A percentile compares a stretch with the other conserved stretches of the same genome.
Evolutionary conservation across 2,888 invertebrate genomes (phyloP).

Genomic region (Lepidochrysops patricia): DNA sequence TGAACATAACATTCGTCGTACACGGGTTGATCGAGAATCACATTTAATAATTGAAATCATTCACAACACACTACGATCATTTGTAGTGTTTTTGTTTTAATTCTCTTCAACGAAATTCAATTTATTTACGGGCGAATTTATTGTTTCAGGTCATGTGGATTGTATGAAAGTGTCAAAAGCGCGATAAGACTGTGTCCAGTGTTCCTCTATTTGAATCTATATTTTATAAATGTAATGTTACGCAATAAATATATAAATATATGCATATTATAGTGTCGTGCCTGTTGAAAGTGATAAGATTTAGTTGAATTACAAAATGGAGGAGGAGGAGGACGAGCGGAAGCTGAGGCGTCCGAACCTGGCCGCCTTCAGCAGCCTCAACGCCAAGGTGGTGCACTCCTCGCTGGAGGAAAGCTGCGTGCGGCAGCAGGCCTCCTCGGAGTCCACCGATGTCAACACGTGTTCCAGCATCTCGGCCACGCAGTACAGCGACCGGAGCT

Average conservation of each 20-base stretch:
- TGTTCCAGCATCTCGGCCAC: conserved; percentile 59
- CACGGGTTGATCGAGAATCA: not conserved
- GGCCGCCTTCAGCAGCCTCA: conserved; percentile 51
- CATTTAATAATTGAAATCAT: not conserved
- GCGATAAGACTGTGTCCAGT: conserved; percentile 73
- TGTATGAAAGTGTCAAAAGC: conserved; percentile 59
- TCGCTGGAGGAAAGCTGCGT: conserved; percentile 53
- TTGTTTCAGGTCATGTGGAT: conserved; percentile 64
- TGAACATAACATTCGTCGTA: not conserved
- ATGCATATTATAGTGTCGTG: conserved; percentile 57
- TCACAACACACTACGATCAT: not conserved
- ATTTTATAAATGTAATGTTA: conserved; percentile 30
- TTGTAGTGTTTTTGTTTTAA: not conserved
- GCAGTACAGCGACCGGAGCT: conserved; percentile 64
- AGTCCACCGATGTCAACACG: conserved; percentile 72
- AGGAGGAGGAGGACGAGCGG: conserved; percentile 64
- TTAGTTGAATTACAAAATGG: conserved; percentile 44
- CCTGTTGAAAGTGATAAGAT: conserved; percentile 28
- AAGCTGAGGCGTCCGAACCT: conserved; percentile 50
- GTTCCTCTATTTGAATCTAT: conserved; percentile 53
- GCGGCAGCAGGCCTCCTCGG: conserved; percentile 69
- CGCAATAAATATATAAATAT: conserved; percentile 56
- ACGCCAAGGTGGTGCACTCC: conserved; percentile 51
- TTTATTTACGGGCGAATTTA: conserved; percentile 25
- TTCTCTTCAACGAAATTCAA: not conserved